Evolutionary conservation across 2,888 invertebrate species (phyloP), one percentile per base, ranked within the genome.

Genomic region (Gastrophysa polygoni): DNA sequence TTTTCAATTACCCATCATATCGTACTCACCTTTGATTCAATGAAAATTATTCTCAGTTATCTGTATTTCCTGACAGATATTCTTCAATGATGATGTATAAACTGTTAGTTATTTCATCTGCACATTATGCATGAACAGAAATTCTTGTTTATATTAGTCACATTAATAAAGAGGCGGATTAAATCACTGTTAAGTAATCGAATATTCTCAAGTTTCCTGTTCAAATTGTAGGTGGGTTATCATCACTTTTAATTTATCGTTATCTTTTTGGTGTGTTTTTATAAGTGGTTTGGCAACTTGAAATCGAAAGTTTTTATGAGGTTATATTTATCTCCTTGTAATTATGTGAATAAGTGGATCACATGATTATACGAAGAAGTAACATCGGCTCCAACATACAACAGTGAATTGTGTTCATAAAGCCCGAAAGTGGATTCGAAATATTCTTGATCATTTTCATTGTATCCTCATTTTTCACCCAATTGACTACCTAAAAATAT

Each of bases 61-160:
- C 50, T 16, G 10, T 21, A 28, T 49, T 57, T 29, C 50, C 57
- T 29, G 46, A 28, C 49, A 50, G 49, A 34, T 34, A 57, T 43
- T 57, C 43, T 21, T n/a, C 14, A 16, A 14, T 16, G 5, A 43
- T 38, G 17, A 14, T 24, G 28, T 11, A 49, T 49, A 29, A 29
- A 38, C 21, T 52, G 18, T 34, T 7, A 44, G 54, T 43, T 20
- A 49, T 47, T 57, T 20, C 44, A 17, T 44, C 16, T 24, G 48
- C 49, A 24, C 38, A 21, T 29, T 28, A 49, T 16, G 32, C 57
- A 44, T 38, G 21, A 43, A n/a, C 48, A 52, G 57, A 57, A 57
- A 63, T 59, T 59, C 59, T 32, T 63, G 51, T 48, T 52, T 43
- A 43, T 54, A 54, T 60, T 63, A 60, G 43, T 63, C 63, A 63